Percentiles rank a stretch among this genome's conserved stretches.
These are phyloP conservation scores for Gasterosteus aculeatus DNA, from an alignment of 2,113 vertebrate species.

Conservation along the genomic window DNA sequence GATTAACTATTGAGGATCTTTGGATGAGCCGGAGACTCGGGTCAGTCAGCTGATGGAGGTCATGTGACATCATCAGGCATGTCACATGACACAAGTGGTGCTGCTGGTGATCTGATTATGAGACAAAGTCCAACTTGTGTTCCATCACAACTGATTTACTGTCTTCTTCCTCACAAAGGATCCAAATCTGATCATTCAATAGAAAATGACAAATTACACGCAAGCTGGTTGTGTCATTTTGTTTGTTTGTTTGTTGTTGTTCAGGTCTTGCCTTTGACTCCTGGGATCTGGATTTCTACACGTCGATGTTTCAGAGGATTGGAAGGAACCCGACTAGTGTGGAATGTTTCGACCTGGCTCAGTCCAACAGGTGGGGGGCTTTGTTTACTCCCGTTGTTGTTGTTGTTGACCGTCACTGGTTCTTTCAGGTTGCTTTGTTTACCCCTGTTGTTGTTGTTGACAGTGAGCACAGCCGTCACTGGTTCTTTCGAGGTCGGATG, in stretches of 20 bases:
- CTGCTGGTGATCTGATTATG: slow-evolving; percentile 53
- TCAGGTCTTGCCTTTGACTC: slow-evolving; percentile 89
- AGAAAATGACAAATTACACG: neutral
- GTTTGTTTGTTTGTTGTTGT: neutral
- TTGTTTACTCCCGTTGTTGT: neutral
- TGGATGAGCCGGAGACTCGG: too few relatives aligned
- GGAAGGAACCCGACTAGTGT: slow-evolving; percentile 89
- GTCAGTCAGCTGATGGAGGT: slow-evolving; percentile 28
- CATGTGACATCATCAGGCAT: slow-evolving; percentile 54
- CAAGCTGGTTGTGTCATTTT: neutral
- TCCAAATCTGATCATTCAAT: too few relatives aligned
- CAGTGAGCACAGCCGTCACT: slow-evolving; percentile 95
- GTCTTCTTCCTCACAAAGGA: neutral
- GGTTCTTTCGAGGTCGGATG: slow-evolving; percentile 92
- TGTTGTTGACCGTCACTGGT: slow-evolving; percentile 86
- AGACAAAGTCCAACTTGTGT: too few relatives aligned
- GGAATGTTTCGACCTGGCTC: slow-evolving; percentile 92
- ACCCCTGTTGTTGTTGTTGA: neutral
- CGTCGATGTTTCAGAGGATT: slow-evolving; percentile 84
- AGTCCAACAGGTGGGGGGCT: slow-evolving; percentile 88
- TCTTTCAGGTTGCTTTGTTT: slow-evolving; percentile 77
- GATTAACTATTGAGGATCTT: neutral
- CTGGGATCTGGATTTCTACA: slow-evolving; percentile 93
- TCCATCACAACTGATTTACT: neutral
- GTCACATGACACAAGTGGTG: slow-evolving; percentile 72